Base-by-base conservation (phyloP, 2,888 invertebrate species). In the Meandrusa payeni region DNA sequence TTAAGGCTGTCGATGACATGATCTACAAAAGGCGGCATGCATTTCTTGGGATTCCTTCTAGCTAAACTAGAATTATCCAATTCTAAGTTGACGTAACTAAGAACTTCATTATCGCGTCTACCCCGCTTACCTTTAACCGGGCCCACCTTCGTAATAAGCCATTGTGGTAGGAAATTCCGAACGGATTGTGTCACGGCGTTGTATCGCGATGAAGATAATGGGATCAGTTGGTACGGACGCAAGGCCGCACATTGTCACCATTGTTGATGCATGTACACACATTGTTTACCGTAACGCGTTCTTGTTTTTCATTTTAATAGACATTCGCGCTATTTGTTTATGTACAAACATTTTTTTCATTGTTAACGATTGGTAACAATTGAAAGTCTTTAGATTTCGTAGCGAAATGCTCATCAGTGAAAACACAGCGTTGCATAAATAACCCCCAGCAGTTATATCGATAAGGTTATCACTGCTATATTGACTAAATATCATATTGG, bases 171-270 rank as follows among this genome's bases (percentile, higher is more conserved):
- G 55, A 66, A 69, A 66, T 67, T 57, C 59, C 57, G 57, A 51
- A 57, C 54, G 59, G 56, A 64, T 70, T 55, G 53, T 59, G 65
- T 70, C 67, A 43, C 53, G 56, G 39, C 48, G 32, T 47, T 36
- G 54, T 59, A 59, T 60, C 50, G 57, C 53, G 59, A 55, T 51
- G 54, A 54, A 65, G 64, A 73, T 73, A 67, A 69, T 65, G 69
- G 59, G 64, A 76, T 72, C 64, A 68, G 64, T 62, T 51, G 51
- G 55, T 55, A 54, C 54, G 48, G 44, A 53, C 42, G 62, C 67
- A 66, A 72, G 71, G 74, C 59, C 61, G 52, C 48, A 61, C 59
- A 59, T 64, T 69, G 69, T 69, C 67, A 65, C 59, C 55, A 52
- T 46, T 61, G 54, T 54, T 59, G 51, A 54, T 46, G 50, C 23